These are phyloP conservation scores for Heteromormyrus szaboi DNA, from an alignment of 2,797 vertebrate genomes.

Conservation along the genomic window DNA sequence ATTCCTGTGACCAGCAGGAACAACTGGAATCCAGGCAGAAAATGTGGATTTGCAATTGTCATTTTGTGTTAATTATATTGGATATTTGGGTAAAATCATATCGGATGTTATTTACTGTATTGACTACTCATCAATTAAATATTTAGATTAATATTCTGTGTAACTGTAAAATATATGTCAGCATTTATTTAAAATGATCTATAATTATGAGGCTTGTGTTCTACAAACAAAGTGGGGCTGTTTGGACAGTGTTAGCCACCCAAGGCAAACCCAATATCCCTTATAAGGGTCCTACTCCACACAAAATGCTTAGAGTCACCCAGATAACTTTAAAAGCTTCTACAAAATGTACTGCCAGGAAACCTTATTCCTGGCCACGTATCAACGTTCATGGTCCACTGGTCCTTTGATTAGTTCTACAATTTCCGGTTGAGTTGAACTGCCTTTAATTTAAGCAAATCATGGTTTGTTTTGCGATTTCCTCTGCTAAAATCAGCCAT, in stretches of 20 bases:
- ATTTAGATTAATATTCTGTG: not conserved
- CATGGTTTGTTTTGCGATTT: not conserved
- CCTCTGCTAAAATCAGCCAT: not conserved
- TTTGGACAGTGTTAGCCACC: not conserved
- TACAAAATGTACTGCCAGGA: not conserved
- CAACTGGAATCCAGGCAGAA: not conserved
- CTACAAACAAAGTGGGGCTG: not conserved
- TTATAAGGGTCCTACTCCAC: not conserved
- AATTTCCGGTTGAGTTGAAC: not conserved
- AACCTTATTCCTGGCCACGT: not conserved
- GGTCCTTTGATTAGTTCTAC: not conserved
- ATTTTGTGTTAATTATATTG: not conserved
- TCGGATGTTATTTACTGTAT: not conserved
- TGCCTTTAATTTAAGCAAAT: not conserved
- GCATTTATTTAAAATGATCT: not conserved
- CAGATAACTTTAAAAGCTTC: not conserved
- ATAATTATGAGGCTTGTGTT: not conserved
- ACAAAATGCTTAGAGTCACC: not conserved
- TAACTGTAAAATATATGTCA: not conserved
- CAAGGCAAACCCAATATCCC: not conserved
- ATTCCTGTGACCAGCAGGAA: not conserved
- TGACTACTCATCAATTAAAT: not conserved
- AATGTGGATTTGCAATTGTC: not conserved
- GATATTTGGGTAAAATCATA: not conserved
- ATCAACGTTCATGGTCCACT: not conserved